These are phyloP conservation scores for Masnerella sp. DNA, from an alignment of 2,888 invertebrate species.

Conservation along the genomic window DNA sequence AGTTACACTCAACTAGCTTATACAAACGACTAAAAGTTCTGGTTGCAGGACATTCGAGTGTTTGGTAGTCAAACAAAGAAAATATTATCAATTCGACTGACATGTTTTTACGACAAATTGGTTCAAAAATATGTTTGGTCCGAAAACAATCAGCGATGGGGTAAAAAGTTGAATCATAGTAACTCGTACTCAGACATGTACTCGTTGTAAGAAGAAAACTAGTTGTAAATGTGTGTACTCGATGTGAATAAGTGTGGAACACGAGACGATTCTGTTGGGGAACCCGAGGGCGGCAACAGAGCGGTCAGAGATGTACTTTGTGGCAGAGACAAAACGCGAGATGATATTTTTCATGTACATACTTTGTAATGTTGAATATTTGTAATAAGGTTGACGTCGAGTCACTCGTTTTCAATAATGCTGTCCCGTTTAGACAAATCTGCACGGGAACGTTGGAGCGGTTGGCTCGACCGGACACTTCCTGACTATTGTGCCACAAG, in stretches of 20 bases:
- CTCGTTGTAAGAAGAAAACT: conserved; percentile 8
- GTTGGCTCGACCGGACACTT: conserved; percentile 45
- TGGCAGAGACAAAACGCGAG: conserved; percentile 69
- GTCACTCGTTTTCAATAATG: conserved; percentile 35
- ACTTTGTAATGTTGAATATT: conserved; percentile 43
- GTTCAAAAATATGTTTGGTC: too few relatives aligned
- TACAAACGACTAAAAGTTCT: too few relatives aligned
- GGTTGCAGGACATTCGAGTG: too few relatives aligned
- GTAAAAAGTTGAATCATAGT: neutral
- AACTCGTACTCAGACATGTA: conserved; percentile 4
- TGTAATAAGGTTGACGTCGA: conserved; percentile 43
- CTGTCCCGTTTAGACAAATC: conserved; percentile 8
- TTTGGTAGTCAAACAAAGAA: too few relatives aligned
- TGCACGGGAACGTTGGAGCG: conserved; percentile 28
- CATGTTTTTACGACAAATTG: neutral
- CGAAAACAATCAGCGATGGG: neutral
- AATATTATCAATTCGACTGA: neutral
- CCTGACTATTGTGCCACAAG: conserved; percentile 56
- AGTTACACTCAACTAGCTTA: too few relatives aligned
- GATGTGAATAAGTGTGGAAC: conserved; percentile 64
- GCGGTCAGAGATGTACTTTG: conserved; percentile 76
- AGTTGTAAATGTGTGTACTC: conserved; percentile 11
- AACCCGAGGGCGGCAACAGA: conserved; percentile 74
- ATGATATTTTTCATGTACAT: conserved; percentile 44
- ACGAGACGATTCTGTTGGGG: conserved; percentile 71